Base-by-base conservation (phyloP, 2,797 vertebrate genomes). In the Karalla daura region DNA sequence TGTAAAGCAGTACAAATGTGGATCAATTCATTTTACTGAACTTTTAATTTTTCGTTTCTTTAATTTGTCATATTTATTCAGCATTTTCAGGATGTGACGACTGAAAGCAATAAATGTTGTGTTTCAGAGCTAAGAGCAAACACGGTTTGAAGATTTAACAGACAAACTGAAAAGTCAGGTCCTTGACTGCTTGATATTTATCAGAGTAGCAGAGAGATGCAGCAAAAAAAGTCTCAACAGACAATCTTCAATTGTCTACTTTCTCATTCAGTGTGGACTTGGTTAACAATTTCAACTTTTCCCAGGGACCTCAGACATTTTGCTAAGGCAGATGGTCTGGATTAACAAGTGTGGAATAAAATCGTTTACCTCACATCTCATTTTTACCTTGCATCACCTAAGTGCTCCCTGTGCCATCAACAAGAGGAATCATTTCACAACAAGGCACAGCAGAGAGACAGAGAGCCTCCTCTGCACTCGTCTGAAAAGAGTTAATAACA, bases 201-300 rank as follows among this genome's bases (percentile, higher is more conserved):
- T 43, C 12, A 32, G 6, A 27, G n/a, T 12, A 13, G 20, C 11
- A 27, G 33, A 49, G 37, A 50, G 35, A 49, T 27, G 8, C 2
- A 40, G 25, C 18, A 28, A 20, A 35, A n/a, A 28, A 14, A 25
- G n/a, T 28, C 30, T 18, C 20, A 35, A 35, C 41, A 58, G 25
- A 23, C 30, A 27, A 18, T 28, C 23, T 59, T 46, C 33, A 20
- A 47, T 24, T 27, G 23, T 5, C 18, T 24, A 5, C 7, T 11
- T 15, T 20, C 15, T 33, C 49, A 64, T 45, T 59, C 39, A 51
- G 37, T 43, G 14, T 20, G n/a, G n/a, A 54, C 2, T 21, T 47
- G 18, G 50, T 20, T 25, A 37, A 59, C 27, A 63, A 56, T 36
- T 49, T 33, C 3, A 47, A 56, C 53, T 33, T 24, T 23, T 23